Evolutionary conservation across 1,140 invertebrate genomes (phyloP).

Genomic region (Drosophila malerkotliana): DNA sequence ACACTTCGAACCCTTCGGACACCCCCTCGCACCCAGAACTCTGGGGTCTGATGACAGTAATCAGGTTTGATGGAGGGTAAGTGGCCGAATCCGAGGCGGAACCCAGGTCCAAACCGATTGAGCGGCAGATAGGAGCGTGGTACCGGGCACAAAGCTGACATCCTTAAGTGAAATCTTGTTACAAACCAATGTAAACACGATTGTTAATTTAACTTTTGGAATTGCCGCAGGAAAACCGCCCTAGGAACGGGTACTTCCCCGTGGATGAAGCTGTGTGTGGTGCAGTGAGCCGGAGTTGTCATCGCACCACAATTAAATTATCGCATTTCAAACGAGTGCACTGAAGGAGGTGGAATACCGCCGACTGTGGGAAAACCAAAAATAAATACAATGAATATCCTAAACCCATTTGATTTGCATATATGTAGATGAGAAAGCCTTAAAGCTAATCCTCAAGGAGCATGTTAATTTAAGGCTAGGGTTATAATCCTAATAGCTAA

Average conservation of each 20-base stretch:
- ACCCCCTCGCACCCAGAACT: conserved; percentile 22
- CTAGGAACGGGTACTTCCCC: conserved; percentile 5
- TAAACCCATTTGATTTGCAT: conserved; percentile 69
- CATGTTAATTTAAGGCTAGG: conserved; percentile 37
- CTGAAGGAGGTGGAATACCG: conserved; percentile 39
- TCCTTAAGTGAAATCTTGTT: conserved; percentile 84
- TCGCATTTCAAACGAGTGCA: conserved; percentile 76
- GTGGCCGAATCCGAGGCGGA: conserved; percentile 21
- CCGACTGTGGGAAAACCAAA: conserved; percentile 70
- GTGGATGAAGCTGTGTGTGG: conserved; percentile 18
- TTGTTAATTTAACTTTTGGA: conserved; percentile 82
- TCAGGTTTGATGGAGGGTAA: conserved; percentile 77
- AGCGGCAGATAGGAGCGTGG: conserved; percentile 29
- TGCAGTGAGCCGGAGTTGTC: conserved; percentile 56
- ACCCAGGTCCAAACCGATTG: conserved; percentile 14
- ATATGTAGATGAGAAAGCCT: conserved; percentile 16
- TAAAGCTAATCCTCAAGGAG: conserved; percentile 16
- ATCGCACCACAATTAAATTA: conserved; percentile 81
- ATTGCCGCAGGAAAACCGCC: conserved; percentile 53
- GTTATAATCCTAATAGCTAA: neutral
- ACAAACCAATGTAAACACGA: conserved; percentile 84
- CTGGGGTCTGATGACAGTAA: conserved; percentile 74
- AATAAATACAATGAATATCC: conserved; percentile 46
- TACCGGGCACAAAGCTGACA: conserved; percentile 65
- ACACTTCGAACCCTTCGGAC: conserved; percentile 53